Conservation (phyloP, 37 sponge, comb jelly and placozoan genomes). For the Aplysina aerophoba region DNA sequence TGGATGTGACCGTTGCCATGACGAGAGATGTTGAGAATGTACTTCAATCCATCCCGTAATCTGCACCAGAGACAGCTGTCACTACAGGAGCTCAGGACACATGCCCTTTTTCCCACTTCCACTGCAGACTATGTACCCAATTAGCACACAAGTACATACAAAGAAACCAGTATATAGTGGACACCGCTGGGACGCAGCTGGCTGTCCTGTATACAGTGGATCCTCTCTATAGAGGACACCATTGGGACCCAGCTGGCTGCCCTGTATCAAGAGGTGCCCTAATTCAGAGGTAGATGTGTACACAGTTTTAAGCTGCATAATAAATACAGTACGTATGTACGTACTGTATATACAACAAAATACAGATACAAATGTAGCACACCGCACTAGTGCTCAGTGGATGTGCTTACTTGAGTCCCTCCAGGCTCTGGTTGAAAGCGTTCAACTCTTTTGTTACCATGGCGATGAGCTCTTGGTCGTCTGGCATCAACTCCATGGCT, state of each 20-base stretch:
- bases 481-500: conserved; percentile 48
- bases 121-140: too few species aligned
- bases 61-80: conserved; percentile 6
- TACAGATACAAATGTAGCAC: background rate
- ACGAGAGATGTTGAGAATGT: conserved; percentile 86
- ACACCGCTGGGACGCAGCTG: too few species aligned
- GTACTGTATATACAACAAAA: background rate
- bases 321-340: background rate
- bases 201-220: too few species aligned
- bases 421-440: conserved; percentile 73
- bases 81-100: too few species aligned
- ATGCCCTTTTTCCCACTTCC: too few species aligned
- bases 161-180: too few species aligned
- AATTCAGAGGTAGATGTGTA: too few species aligned
- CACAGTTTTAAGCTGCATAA: background rate
- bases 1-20: conserved; percentile 93
- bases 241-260: too few species aligned
- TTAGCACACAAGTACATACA: background rate
- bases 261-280: too few species aligned
- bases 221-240: too few species aligned
- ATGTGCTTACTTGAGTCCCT: conserved; percentile 58
- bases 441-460: conserved; percentile 74
- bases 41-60: conserved; percentile 86
- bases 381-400: background rate
- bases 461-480: conserved; percentile 75